Evolutionary conservation across 2,888 invertebrate genomes (phyloP).

Genomic region (Leptinotarsa peninsularis): DNA sequence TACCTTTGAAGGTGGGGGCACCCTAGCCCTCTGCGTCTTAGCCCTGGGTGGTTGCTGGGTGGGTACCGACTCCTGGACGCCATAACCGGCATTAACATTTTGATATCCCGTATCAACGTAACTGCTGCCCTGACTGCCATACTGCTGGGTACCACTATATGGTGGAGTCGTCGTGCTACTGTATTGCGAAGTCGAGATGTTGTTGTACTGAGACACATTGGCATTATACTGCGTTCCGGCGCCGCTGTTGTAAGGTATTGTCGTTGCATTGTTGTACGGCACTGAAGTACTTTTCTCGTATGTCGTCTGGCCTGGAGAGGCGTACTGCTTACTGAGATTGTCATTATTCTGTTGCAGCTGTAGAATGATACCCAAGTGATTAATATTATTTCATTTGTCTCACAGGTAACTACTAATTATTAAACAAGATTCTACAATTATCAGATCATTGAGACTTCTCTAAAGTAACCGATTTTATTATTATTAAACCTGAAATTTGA

Average conservation of each 20-base stretch:
- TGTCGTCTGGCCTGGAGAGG: conserved; percentile 44
- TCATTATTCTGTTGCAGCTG: conserved; percentile 69
- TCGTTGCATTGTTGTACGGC: conserved; percentile 27
- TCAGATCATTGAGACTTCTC: no score
- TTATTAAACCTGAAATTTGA: no score
- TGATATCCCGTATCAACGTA: conserved; percentile 45
- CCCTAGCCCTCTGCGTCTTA: conserved; percentile 77
- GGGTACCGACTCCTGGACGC: conserved; percentile 36
- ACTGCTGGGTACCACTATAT: conserved; percentile 44
- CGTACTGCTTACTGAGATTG: conserved; percentile 56
- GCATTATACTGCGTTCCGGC: conserved; percentile 45
- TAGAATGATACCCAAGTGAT: background rate
- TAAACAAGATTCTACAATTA: no score
- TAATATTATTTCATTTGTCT: background rate
- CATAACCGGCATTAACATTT: conserved; percentile 48
- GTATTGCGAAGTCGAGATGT: conserved; percentile 45
- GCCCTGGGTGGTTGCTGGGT: conserved; percentile 68
- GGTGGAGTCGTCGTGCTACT: conserved; percentile 19
- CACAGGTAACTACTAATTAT: no score
- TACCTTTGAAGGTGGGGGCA: conserved; percentile 88
- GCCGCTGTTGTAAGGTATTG: conserved; percentile 30
- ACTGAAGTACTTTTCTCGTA: conserved; percentile 37
- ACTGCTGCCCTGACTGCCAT: conserved; percentile 43
- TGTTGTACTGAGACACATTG: conserved; percentile 31
- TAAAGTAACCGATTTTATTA: no score